Conservation (phyloP, 2,113 vertebrate species). For the Trachemys scripta region DNA sequence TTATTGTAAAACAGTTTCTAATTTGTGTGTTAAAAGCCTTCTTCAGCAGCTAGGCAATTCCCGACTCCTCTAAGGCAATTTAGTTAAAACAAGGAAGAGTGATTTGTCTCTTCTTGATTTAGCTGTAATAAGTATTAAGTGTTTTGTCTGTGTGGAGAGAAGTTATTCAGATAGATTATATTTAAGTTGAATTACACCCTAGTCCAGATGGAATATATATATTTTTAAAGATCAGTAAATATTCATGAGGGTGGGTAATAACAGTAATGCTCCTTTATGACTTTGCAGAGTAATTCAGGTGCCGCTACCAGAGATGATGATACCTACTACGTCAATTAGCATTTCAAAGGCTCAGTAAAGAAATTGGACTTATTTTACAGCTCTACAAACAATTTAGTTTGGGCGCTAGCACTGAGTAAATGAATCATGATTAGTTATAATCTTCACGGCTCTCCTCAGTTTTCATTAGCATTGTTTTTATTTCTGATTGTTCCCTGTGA, state of each 20-base stretch:
- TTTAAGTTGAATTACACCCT: conserved; percentile 51
- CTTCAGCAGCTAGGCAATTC: conserved; percentile 27
- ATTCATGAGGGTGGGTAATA: conserved; percentile 47
- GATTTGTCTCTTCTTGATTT: conserved; percentile 64
- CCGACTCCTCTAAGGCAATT: conserved; percentile 1
- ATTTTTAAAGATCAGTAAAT: conserved; percentile 55
- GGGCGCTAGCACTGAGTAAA: not conserved
- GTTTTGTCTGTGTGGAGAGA: conserved; percentile 62
- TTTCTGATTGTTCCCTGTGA: not conserved
- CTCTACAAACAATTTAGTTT: not conserved
- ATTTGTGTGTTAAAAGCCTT: conserved; percentile 45
- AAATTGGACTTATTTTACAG: not conserved
- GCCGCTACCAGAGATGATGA: not conserved
- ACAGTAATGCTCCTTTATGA: conserved; percentile 22
- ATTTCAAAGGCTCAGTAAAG: conserved; percentile 41
- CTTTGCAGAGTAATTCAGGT: not conserved
- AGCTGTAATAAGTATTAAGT: conserved; percentile 69
- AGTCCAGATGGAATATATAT: conserved; percentile 50
- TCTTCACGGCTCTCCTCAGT: not conserved
- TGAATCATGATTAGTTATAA: fast-evolving
- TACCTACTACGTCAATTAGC: not conserved
- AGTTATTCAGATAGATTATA: conserved; percentile 61
- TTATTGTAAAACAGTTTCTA: conserved; percentile 45
- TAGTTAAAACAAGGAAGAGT: conserved; percentile 54
- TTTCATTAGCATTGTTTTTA: not conserved